phyloP scores from a whole-genome alignment of 2,888 invertebrate genomes.

The Lymantria monacha region DNA sequence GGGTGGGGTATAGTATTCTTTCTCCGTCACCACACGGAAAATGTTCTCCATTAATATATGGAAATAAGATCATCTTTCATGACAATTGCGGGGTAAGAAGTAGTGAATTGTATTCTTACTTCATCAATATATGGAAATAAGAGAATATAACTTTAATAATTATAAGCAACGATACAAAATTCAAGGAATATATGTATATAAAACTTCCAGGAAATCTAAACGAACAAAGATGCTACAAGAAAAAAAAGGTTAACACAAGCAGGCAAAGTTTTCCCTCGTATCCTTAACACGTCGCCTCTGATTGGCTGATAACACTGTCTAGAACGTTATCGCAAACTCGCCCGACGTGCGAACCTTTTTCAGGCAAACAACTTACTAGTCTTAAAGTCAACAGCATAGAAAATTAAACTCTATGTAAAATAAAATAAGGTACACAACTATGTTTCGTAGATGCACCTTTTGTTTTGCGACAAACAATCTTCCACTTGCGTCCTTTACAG shows the following conservation, averaged over 20 bases:
- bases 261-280: conserved; percentile 26
- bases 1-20: no score
- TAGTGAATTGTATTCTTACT: no score
- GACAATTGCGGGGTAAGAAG: no score
- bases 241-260: conserved; percentile 29
- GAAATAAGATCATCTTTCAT: no score
- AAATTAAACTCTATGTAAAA: conserved; percentile 8
- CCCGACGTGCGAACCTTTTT: conserved; percentile 32
- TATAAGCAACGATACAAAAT: no score
- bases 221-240: conserved; percentile 16
- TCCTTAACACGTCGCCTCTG: conserved; percentile 39
- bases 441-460: conserved; percentile 2
- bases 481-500: conserved; percentile 41
- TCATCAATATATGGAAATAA: no score
- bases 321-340: conserved; percentile 39
- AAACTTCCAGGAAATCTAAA: not conserved
- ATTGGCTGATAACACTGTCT: conserved; percentile 40
- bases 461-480: conserved; percentile 18
- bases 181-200: no score
- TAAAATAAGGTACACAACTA: not conserved
- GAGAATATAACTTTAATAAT: no score
- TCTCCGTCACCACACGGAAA: no score
- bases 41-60: no score
- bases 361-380: conserved; percentile 14
- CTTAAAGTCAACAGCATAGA: not conserved